Conservation (phyloP, 2,797 vertebrate genomes). For the Botia kubotai region DNA sequence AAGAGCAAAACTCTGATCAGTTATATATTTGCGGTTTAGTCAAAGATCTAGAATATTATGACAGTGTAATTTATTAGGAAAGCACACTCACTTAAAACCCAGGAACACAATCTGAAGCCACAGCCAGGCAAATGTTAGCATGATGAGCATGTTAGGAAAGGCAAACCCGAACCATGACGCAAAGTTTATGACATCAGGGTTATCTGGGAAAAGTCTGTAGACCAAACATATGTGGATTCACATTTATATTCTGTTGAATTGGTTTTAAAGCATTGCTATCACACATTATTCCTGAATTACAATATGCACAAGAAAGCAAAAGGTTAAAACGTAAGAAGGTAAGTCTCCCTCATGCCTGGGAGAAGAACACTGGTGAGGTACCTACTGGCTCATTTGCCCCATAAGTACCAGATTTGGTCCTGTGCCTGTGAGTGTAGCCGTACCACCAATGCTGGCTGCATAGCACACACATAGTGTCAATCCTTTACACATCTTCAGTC, state of each 20-base stretch:
- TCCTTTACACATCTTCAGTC: conserved; percentile 80
- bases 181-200: conserved; percentile 88
- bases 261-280: not conserved
- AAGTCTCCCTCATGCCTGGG: not conserved
- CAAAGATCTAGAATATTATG: not conserved
- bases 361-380: conserved; percentile 31
- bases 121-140: conserved; percentile 88
- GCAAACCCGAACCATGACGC: conserved; percentile 94
- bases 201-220: conserved; percentile 86
- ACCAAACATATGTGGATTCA: conserved; percentile 35
- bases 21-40: too few relatives aligned
- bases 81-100: conserved; percentile 83
- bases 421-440: conserved; percentile 91
- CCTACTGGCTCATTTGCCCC: conserved; percentile 92
- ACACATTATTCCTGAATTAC: not conserved
- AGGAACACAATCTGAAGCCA: conserved; percentile 88
- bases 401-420: conserved; percentile 91
- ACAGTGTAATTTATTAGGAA: not conserved
- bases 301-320: not conserved
- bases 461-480: conserved; percentile 90
- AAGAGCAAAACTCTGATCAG: too few relatives aligned
- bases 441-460: conserved; percentile 93
- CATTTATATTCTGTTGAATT: conserved; percentile 2
- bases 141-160: conserved; percentile 92
- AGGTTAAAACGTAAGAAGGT: not conserved